Conservation (phyloP, 2,113 vertebrate genomes). For the Strigops habroptila region DNA sequence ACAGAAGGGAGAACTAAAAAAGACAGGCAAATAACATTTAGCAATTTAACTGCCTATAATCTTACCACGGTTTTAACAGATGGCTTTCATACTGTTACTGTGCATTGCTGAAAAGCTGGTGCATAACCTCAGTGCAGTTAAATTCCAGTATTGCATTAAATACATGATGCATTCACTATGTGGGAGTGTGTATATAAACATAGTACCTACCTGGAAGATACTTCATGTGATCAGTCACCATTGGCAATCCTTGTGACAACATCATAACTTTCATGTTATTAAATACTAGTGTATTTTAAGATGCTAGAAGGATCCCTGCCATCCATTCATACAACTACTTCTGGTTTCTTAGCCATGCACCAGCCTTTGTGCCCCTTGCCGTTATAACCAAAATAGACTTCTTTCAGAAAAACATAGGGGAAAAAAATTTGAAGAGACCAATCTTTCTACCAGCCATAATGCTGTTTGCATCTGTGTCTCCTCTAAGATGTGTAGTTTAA, state of each 20-base stretch:
- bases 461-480: not conserved
- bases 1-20: constrained; percentile 55
- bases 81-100: constrained; percentile 20
- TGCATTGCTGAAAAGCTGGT: not conserved
- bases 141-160: not conserved
- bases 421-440: not conserved
- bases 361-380: not conserved
- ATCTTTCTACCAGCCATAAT: not conserved
- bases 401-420: not conserved
- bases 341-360: not conserved
- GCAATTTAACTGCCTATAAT: constrained; percentile 40
- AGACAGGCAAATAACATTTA: constrained; percentile 39
- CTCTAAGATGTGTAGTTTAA: not conserved
- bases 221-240: not conserved
- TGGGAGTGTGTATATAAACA: constrained; percentile 6
- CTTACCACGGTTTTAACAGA: constrained; percentile 29
- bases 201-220: not conserved
- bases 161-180: not conserved
- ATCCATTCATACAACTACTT: not conserved
- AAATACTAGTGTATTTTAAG: not conserved
- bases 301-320: not conserved
- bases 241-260: not conserved
- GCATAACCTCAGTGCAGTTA: not conserved
- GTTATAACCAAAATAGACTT: not conserved
- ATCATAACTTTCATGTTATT: not conserved